phyloP scores from a whole-genome alignment of 2,113 vertebrate genomes.

The Pteropus alecto region DNA sequence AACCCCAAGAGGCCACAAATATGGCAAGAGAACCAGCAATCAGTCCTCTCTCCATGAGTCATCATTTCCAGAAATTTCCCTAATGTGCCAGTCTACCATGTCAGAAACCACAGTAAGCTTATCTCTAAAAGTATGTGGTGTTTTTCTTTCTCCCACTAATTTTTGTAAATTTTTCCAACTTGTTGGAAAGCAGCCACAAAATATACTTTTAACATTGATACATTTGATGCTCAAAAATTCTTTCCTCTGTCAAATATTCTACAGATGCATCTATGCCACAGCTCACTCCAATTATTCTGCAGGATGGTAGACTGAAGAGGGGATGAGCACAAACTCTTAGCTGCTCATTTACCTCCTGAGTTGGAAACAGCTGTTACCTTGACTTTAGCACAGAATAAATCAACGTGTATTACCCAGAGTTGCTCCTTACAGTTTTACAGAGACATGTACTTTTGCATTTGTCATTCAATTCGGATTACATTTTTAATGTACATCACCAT shows the following conservation, averaged over 20 bases:
- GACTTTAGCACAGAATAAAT: background rate
- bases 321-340: background rate
- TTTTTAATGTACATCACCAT: background rate
- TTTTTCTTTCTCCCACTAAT: background rate
- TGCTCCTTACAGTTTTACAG: background rate
- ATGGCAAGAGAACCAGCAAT: background rate
- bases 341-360: background rate
- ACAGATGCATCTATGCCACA: background rate
- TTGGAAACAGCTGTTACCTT: background rate
- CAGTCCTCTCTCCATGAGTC: background rate
- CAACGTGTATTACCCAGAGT: background rate
- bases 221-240: background rate
- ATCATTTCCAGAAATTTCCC: background rate
- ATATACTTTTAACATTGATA: background rate
- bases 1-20: background rate
- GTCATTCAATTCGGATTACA: background rate
- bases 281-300: background rate
- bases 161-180: background rate
- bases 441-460: background rate
- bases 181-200: background rate
- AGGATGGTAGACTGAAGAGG: background rate
- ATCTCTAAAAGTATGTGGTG: background rate
- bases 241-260: background rate
- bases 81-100: background rate
- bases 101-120: background rate